A percentile compares a stretch with the other conserved stretches of the same genome.
Evolutionary conservation across 2,888 invertebrate species (phyloP).

Genomic region (Drosophila recens): DNA sequence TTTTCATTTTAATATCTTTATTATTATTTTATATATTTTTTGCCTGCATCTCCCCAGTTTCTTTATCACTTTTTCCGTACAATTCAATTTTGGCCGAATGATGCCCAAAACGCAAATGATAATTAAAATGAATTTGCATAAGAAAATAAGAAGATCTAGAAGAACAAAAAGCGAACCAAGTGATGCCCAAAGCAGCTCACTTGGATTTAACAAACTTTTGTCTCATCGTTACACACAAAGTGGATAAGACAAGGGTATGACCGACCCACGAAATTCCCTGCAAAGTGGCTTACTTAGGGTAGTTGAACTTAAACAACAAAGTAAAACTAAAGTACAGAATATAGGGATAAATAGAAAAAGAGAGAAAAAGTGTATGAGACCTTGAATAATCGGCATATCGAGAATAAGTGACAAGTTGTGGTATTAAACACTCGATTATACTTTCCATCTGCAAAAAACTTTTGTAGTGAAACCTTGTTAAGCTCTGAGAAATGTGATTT

Average conservation of each 20-base stretch:
- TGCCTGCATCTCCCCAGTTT: background rate
- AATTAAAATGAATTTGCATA: slow-evolving; percentile 80
- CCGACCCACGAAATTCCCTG: slow-evolving; percentile 24
- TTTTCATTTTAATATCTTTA: slow-evolving; percentile 48
- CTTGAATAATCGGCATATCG: too few species aligned
- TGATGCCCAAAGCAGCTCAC: slow-evolving; percentile 34
- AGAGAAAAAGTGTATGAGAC: background rate
- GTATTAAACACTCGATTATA: background rate
- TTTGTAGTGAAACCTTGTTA: background rate
- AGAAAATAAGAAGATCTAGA: slow-evolving; percentile 48
- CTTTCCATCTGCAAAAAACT: background rate
- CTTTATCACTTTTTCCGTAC: slow-evolving; percentile 24
- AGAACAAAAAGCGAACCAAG: slow-evolving; percentile 35
- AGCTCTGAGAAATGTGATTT: background rate
- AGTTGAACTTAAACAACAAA: background rate
- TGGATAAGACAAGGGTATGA: background rate
- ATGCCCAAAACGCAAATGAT: slow-evolving; percentile 59
- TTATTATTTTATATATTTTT: slow-evolving; percentile 38
- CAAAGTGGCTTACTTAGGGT: background rate
- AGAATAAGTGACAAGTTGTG: background rate
- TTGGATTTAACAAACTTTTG: slow-evolving; percentile 41
- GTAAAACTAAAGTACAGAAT: background rate
- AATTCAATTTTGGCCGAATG: slow-evolving; percentile 68
- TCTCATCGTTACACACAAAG: slow-evolving; percentile 3
- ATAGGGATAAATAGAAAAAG: background rate